phyloP scores from a whole-genome alignment of 1,140 invertebrate genomes.

The Drosophila nasuta region DNA sequence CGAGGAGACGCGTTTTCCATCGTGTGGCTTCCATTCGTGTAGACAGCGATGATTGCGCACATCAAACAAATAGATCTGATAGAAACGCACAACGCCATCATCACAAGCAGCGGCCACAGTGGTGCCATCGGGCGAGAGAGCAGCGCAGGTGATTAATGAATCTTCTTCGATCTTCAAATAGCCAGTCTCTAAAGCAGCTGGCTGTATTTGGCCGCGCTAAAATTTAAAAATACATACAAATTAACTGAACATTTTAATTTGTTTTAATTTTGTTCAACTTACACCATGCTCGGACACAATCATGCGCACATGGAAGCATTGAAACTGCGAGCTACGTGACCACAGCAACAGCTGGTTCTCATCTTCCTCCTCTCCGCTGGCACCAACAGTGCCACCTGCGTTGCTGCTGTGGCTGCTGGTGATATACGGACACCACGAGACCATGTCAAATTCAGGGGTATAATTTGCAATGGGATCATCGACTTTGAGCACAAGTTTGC shows the following conservation, averaged over 20 bases:
- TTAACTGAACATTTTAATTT: background rate
- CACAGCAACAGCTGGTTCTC: constrained; percentile 92
- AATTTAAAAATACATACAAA: background rate
- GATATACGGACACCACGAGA: constrained; percentile 97
- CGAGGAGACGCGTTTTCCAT: constrained; percentile 92
- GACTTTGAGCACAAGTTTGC: constrained; percentile 86
- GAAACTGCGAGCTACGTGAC: constrained; percentile 89
- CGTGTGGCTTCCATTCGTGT: constrained; percentile 96
- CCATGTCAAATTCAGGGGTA: constrained; percentile 84
- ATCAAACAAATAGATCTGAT: constrained; percentile 90
- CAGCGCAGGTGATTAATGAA: constrained; percentile 92
- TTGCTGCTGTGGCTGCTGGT: constrained; percentile 75
- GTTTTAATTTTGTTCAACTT: constrained; percentile 18
- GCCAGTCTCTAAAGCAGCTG: constrained; percentile 86
- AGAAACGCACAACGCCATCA: constrained; percentile 96
- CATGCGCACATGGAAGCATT: constrained; percentile 77
- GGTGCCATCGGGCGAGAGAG: constrained; percentile 96
- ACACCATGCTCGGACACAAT: constrained; percentile 77
- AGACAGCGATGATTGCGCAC: constrained; percentile 90
- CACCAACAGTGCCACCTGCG: constrained; percentile 84
- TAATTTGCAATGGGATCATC: constrained; percentile 81
- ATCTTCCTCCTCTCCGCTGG: constrained; percentile 87
- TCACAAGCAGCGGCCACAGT: constrained; percentile 94
- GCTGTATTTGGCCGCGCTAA: constrained; percentile 73
- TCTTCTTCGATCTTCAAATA: constrained; percentile 89